These are phyloP conservation scores for Neomorphus geoffroyi DNA, from an alignment of 2,797 vertebrate species.

Conservation along the genomic window DNA sequence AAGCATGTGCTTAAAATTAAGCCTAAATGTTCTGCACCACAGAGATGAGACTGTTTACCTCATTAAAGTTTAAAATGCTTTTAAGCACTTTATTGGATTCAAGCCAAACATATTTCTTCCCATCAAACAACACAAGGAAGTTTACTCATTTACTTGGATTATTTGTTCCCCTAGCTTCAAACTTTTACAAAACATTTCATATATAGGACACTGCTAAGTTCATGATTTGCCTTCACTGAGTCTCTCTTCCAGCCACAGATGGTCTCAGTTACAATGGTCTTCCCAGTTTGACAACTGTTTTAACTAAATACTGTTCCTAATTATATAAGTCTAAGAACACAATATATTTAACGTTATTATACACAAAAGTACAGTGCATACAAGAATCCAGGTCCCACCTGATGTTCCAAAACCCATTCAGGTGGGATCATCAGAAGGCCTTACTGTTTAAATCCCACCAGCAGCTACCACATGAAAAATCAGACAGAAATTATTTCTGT, in stretches of 20 bases:
- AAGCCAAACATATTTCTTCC: slow-evolving; percentile 24
- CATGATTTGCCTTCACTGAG: background rate
- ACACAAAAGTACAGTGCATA: background rate
- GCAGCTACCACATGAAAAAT: slow-evolving; percentile 1
- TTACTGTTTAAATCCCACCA: background rate
- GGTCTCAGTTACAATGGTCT: background rate
- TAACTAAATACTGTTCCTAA: background rate
- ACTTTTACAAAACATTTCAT: background rate
- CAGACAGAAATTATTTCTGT: slow-evolving; percentile 47
- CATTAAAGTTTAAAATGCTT: slow-evolving; percentile 63
- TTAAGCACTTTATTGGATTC: slow-evolving; percentile 46
- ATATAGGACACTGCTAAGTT: background rate
- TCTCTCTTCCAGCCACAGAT: background rate
- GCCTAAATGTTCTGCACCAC: slow-evolving; percentile 30
- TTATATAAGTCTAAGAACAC: background rate
- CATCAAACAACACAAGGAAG: background rate
- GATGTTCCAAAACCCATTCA: background rate
- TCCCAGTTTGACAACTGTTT: background rate
- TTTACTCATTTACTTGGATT: slow-evolving; percentile 11
- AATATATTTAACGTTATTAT: background rate
- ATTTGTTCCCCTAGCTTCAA: slow-evolving; percentile 14
- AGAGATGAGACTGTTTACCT: slow-evolving; percentile 55
- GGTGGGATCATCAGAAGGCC: background rate
- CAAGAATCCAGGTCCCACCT: background rate
- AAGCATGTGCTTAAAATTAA: slow-evolving; percentile 66